These are phyloP conservation scores for Ostrea denselamellosa DNA, from an alignment of 1,140 invertebrate species.

Conservation along the genomic window DNA sequence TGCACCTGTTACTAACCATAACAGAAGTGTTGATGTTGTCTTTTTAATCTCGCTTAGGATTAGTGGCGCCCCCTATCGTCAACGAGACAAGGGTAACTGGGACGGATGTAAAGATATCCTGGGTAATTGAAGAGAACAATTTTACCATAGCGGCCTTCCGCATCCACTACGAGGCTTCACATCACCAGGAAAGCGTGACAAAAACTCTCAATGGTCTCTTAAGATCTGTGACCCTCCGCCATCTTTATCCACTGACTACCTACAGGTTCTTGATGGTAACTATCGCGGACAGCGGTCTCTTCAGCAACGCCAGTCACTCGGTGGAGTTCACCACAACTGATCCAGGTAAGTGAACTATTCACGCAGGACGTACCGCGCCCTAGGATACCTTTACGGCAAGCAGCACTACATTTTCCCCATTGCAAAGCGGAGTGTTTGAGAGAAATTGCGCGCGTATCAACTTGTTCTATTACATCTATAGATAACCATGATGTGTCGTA, in stretches of 20 bases:
- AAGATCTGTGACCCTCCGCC: not conserved
- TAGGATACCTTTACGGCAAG: no score
- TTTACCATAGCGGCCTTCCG: conserved; percentile 4
- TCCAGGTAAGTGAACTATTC: not conserved
- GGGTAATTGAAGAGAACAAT: not conserved
- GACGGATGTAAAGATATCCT: conserved; percentile 1
- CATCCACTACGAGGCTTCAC: not conserved
- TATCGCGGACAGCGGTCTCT: conserved; percentile 20
- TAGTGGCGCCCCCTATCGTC: conserved; percentile 12
- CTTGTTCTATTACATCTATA: no score
- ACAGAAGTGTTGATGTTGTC: not conserved
- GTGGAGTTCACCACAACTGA: conserved; percentile 9
- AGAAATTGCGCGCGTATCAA: no score
- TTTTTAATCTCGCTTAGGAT: not conserved
- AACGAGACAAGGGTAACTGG: not conserved
- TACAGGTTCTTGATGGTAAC: conserved; percentile 28
- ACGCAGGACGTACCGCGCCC: not conserved
- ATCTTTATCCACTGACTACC: not conserved
- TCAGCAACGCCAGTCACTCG: conserved; percentile 12
- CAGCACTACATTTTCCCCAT: no score
- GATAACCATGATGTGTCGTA: no score
- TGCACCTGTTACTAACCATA: not conserved
- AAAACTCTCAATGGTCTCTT: not conserved
- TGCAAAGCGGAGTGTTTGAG: no score
- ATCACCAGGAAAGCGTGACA: not conserved